Percentiles rank a stretch among this genome's conserved stretches.
These are phyloP conservation scores for Stramonita haemastoma DNA, from an alignment of 2,888 invertebrate species.

Conservation along the genomic window DNA sequence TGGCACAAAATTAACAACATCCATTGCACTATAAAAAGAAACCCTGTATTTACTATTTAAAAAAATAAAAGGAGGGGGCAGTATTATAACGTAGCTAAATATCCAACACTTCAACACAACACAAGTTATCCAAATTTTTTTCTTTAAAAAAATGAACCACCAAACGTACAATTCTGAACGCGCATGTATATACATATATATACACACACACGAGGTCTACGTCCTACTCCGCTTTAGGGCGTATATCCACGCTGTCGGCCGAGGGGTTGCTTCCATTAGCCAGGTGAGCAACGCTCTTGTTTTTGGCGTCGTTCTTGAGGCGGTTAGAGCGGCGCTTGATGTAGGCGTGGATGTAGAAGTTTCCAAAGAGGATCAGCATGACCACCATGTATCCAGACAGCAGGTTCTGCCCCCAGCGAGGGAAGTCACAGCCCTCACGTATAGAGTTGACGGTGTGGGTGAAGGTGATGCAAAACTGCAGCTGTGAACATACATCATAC, in stretches of 20 bases:
- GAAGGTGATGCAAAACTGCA: conserved; percentile 90
- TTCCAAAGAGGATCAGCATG: conserved; percentile 96
- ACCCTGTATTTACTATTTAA: no score
- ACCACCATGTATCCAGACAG: conserved; percentile 88
- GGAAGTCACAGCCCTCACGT: conserved; percentile 89
- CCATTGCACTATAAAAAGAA: no score
- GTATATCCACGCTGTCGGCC: not conserved
- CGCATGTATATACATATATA: no score
- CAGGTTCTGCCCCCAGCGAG: conserved; percentile 81
- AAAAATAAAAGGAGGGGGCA: no score
- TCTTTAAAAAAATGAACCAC: no score
- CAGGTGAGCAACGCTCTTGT: not conserved
- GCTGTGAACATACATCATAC: conserved; percentile 80
- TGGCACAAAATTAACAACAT: no score
- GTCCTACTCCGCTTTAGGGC: conserved; percentile 29
- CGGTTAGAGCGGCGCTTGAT: conserved; percentile 49
- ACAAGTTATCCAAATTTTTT: no score
- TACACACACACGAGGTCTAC: not conserved
- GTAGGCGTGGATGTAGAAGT: conserved; percentile 85
- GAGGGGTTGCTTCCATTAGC: not conserved
- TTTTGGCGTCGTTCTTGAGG: conserved; percentile 27
- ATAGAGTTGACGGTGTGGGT: conserved; percentile 89
- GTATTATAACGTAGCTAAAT: no score
- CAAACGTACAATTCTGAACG: no score
- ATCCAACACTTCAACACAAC: no score